A percentile compares a stretch with the other conserved stretches of the same genome.
Evolutionary conservation across 2,888 invertebrate genomes (phyloP).

Genomic region (Poecilobothrus nobilitatus): DNA sequence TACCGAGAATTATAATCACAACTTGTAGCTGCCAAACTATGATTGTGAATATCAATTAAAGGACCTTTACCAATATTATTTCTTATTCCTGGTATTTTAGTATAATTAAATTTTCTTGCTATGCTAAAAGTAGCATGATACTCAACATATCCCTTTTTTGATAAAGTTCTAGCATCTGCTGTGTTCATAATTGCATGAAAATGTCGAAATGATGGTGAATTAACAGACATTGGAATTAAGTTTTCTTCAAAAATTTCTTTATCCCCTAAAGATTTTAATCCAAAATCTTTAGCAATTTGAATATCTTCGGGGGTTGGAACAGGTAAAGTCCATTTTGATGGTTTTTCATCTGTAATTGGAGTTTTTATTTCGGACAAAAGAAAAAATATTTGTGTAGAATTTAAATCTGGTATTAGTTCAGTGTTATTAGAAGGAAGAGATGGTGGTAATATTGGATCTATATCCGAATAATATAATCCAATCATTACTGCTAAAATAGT

Average conservation of each 20-base stretch:
- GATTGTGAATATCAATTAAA: slow-evolving; percentile 23
- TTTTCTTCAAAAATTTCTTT: slow-evolving; percentile 50
- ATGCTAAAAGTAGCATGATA: slow-evolving; percentile 59
- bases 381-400: slow-evolving; percentile 20
- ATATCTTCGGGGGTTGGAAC: slow-evolving; percentile 36
- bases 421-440: slow-evolving; percentile 12
- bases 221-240: slow-evolving; percentile 42
- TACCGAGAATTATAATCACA: slow-evolving; percentile 50
- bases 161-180: slow-evolving; percentile 51
- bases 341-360: slow-evolving; percentile 23
- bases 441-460: slow-evolving; percentile 16
- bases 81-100: slow-evolving; percentile 30
- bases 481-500: slow-evolving; percentile 24
- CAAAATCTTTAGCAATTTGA: slow-evolving; percentile 48
- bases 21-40: slow-evolving; percentile 30
- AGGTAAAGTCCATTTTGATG: slow-evolving; percentile 22
- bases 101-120: slow-evolving; percentile 46
- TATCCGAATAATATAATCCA: slow-evolving; percentile 22
- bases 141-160: slow-evolving; percentile 58
- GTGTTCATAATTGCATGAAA: slow-evolving; percentile 61
- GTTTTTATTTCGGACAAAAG: slow-evolving; percentile 15
- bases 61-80: slow-evolving; percentile 42
- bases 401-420: slow-evolving; percentile 3
- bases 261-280: slow-evolving; percentile 50
- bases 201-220: slow-evolving; percentile 60